These are phyloP conservation scores for Eretmocerus hayati DNA, from an alignment of 2,888 invertebrate species.

Conservation along the genomic window DNA sequence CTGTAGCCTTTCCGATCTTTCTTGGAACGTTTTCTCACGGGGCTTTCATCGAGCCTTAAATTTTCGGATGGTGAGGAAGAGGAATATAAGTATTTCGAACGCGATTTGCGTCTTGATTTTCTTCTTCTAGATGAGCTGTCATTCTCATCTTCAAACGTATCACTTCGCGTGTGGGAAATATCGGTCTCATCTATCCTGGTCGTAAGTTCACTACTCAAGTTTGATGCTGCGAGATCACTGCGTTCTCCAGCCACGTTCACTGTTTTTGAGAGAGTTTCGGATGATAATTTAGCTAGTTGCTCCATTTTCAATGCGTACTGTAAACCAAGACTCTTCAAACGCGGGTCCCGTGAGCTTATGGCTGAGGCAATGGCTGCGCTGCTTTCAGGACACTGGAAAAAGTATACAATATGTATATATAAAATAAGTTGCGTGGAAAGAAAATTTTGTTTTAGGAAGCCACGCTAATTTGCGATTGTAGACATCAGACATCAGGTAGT, in stretches of 20 bases:
- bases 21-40: conserved; percentile 27
- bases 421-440: background rate
- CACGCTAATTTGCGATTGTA: too few relatives aligned
- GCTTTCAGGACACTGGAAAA: conserved; percentile 46
- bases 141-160: conserved; percentile 28
- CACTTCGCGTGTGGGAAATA: conserved; percentile 2
- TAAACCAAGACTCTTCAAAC: conserved; percentile 31
- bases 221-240: conserved; percentile 8
- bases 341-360: conserved; percentile 42
- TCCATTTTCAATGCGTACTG: conserved; percentile 24
- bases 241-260: conserved; percentile 10
- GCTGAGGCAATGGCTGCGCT: conserved; percentile 49
- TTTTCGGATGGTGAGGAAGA: conserved; percentile 48
- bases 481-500: too few relatives aligned
- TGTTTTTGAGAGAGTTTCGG: conserved; percentile 15
- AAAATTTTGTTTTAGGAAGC: too few relatives aligned
- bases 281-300: conserved; percentile 9
- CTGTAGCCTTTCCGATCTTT: conserved; percentile 9
- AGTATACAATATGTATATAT: background rate
- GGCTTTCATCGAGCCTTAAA: background rate
- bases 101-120: conserved; percentile 37
- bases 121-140: conserved; percentile 26
- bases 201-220: conserved; percentile 17
- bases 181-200: conserved; percentile 10
- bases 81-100: conserved; percentile 31